Evolutionary conservation across 2,888 invertebrate species (phyloP).

Genomic region (Dexiosoma caninum): DNA sequence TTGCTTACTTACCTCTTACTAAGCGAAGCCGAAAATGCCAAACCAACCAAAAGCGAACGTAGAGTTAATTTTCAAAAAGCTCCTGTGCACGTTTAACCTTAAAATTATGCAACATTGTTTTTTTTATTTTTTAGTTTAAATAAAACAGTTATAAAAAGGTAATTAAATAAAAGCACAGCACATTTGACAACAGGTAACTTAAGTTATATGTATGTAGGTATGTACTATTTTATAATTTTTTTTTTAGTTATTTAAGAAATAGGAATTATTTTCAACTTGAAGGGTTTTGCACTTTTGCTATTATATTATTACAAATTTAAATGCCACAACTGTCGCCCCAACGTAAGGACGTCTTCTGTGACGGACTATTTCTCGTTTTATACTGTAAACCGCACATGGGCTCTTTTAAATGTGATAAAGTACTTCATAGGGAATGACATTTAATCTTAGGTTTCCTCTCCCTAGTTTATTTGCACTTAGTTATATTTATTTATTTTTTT

Average conservation of each 20-base stretch:
- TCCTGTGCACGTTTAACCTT: conserved; percentile 64
- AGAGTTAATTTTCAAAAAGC: not conserved
- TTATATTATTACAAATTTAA: not conserved
- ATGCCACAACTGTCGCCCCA: conserved; percentile 94
- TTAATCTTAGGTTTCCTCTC: conserved; percentile 8
- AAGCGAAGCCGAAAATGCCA: conserved; percentile 12
- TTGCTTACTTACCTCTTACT: conserved; percentile 38
- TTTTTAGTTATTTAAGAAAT: conserved; percentile 71
- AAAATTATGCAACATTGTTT: conserved; percentile 72
- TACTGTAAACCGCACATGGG: conserved; percentile 97
- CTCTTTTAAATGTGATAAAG: conserved; percentile 71
- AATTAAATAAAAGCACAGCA: conserved; percentile 58
- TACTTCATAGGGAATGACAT: conserved; percentile 49
- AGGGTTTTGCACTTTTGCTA: not conserved
- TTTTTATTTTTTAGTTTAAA: not conserved
- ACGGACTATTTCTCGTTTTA: conserved; percentile 97
- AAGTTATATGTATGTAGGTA: conserved; percentile 2
- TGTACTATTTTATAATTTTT: conserved; percentile 22
- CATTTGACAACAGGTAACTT: conserved; percentile 57
- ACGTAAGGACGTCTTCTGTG: conserved; percentile 96
- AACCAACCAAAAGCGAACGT: conserved; percentile 11
- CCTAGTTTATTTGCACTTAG: conserved; percentile 7
- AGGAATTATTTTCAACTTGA: conserved; percentile 59
- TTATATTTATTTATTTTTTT: not conserved
- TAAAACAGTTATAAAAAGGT: conserved; percentile 14